These are phyloP conservation scores for Pristionchus fissidentatus DNA, from an alignment of 2,888 invertebrate genomes.

Conservation along the genomic window DNA sequence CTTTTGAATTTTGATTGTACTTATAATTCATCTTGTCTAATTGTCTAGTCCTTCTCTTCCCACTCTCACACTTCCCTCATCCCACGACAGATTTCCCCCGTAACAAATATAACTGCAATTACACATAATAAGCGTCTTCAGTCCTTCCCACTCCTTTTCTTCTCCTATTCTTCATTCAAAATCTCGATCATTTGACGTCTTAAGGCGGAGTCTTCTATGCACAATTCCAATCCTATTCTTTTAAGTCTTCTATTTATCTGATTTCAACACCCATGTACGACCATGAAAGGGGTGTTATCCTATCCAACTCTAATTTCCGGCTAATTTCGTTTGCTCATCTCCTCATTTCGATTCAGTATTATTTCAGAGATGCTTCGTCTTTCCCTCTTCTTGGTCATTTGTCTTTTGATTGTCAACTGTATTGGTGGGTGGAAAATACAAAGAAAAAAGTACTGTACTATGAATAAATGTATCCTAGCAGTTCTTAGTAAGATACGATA, in stretches of 20 bases:
- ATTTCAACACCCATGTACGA: constrained; percentile 14
- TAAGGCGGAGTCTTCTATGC: constrained; percentile 20
- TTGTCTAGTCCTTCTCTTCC: too few species aligned
- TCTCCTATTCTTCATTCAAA: not conserved
- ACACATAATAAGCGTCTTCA: constrained; percentile 31
- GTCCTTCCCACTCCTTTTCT: not conserved
- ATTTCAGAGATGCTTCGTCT: constrained; percentile 1
- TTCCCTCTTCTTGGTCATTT: constrained; percentile 26
- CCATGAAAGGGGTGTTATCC: not conserved
- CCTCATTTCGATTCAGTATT: not conserved
- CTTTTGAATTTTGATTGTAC: too few species aligned
- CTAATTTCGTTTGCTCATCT: not conserved
- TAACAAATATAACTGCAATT: constrained; percentile 24
- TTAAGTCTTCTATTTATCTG: not conserved
- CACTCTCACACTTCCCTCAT: not conserved
- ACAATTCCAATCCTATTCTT: not conserved
- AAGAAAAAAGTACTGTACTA: too few species aligned
- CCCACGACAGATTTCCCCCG: constrained; percentile 1
- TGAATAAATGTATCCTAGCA: too few species aligned
- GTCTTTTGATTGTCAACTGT: not conserved
- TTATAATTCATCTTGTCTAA: too few species aligned
- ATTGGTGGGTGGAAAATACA: too few species aligned
- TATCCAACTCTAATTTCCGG: not conserved
- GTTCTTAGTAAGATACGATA: not conserved
- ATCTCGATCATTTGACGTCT: constrained; percentile 25